Conservation (phyloP, 1,140 invertebrate species). For the Dinoponera quadriceps region DNA sequence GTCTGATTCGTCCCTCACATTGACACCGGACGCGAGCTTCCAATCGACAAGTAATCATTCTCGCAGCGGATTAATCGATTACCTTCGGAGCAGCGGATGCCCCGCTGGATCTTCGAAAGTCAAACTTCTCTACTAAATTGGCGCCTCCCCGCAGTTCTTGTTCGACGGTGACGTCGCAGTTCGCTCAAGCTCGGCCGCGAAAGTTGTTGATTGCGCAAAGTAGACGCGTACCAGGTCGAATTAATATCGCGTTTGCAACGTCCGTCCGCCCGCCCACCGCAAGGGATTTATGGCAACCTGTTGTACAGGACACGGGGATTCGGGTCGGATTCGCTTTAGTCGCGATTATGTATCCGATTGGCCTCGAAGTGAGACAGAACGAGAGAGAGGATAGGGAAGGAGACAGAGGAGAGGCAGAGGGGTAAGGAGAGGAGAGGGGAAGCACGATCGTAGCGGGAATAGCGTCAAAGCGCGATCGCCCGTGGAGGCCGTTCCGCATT, state of each 20-base stretch:
- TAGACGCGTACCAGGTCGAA: constrained; percentile 23
- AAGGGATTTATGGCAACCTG: constrained; percentile 54
- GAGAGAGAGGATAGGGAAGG: not conserved
- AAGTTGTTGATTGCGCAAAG: constrained; percentile 5
- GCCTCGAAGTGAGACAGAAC: constrained; percentile 21
- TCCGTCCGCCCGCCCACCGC: constrained; percentile 5
- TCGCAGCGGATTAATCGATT: too few relatives aligned
- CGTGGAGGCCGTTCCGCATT: constrained; percentile 65
- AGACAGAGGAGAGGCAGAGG: not conserved
- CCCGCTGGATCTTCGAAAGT: not conserved
- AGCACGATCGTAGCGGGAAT: constrained; percentile 66
- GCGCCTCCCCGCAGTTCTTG: not conserved
- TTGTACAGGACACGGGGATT: constrained; percentile 56
- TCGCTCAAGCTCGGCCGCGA: not conserved
- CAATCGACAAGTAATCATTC: too few relatives aligned
- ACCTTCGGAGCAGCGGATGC: too few relatives aligned
- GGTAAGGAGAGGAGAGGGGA: constrained; percentile 15
- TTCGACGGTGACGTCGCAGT: not conserved
- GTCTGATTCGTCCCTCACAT: not conserved
- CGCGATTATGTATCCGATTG: constrained; percentile 59
- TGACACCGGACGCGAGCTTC: too few relatives aligned
- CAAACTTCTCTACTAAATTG: not conserved
- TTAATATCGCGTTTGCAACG: constrained; percentile 46
- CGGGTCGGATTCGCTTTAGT: constrained; percentile 51
- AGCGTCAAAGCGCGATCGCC: constrained; percentile 72